A percentile compares a stretch with the other conserved stretches of the same genome.
phyloP scores from a whole-genome alignment of 2,797 vertebrate genomes.

The Dicrostonyx torquatus region DNA sequence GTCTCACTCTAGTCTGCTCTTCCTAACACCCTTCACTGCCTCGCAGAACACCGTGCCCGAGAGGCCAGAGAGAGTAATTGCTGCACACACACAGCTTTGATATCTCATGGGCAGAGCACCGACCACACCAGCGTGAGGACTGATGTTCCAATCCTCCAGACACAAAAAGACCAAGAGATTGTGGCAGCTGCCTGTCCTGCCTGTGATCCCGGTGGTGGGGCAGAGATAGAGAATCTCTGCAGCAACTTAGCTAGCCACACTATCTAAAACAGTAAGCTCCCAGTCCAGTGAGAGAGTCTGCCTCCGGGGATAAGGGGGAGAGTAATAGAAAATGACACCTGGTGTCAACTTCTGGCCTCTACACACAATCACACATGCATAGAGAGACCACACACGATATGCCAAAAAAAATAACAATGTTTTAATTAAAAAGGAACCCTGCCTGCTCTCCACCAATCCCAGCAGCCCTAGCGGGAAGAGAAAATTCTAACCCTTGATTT shows the following conservation, averaged over 20 bases:
- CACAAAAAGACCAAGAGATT: neutral
- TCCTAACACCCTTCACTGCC: neutral
- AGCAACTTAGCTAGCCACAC: neutral
- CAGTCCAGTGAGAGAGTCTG: neutral
- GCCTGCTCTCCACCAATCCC: neutral
- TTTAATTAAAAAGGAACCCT: neutral
- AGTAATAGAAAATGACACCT: neutral
- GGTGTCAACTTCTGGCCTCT: neutral
- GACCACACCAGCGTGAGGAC: neutral
- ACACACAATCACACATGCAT: neutral
- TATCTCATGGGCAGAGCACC: neutral
- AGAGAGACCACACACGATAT: neutral
- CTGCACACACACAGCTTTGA: neutral
- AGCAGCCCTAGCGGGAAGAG: neutral
- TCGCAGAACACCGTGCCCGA: neutral
- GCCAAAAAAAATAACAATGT: neutral
- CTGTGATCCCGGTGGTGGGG: too few species aligned
- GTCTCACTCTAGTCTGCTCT: neutral
- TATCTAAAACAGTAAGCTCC: neutral
- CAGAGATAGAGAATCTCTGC: neutral
- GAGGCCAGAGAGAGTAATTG: neutral
- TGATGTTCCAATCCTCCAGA: neutral
- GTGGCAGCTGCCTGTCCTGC: neutral
- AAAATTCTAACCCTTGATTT: slow-evolving; percentile 24
- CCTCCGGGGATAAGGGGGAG: neutral